Conservation (phyloP, 2,797 vertebrate species). For the Telmatherina bonti region DNA sequence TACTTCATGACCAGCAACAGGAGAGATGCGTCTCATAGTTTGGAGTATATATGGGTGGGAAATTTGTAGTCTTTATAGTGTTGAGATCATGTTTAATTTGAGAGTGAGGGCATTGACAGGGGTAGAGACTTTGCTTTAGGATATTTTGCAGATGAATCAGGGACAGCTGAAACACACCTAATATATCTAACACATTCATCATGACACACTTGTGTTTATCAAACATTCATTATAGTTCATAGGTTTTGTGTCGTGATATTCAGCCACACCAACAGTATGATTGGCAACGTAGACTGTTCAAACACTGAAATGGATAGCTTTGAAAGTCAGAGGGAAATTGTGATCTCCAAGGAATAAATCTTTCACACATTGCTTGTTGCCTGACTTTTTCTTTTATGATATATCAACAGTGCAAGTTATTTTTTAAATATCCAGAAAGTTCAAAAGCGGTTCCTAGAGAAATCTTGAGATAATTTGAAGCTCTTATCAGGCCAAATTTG, state of each 20-base stretch:
- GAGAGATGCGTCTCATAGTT: neutral
- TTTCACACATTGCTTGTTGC: neutral
- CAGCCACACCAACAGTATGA: neutral
- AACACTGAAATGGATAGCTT: neutral
- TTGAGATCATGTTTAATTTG: conserved; percentile 6
- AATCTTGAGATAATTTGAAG: neutral
- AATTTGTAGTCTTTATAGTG: neutral
- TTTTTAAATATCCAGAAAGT: neutral
- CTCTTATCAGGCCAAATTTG: neutral
- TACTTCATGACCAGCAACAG: conserved; percentile 14
- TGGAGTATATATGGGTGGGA: conserved; percentile 11
- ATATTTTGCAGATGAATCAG: neutral
- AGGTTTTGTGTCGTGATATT: neutral
- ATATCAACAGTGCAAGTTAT: neutral
- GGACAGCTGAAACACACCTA: neutral
- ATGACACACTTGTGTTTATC: neutral
- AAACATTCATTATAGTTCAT: neutral
- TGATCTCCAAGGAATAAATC: neutral
- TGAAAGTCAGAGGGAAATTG: neutral
- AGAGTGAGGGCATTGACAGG: neutral
- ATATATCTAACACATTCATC: neutral
- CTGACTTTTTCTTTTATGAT: neutral
- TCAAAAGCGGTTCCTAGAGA: neutral
- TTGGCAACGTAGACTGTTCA: neutral
- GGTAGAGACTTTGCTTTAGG: neutral